Evolutionary conservation across 2,888 invertebrate genomes (phyloP), one percentile per base, ranked within the genome.

Genomic region (Scaeva pyrastri): DNA sequence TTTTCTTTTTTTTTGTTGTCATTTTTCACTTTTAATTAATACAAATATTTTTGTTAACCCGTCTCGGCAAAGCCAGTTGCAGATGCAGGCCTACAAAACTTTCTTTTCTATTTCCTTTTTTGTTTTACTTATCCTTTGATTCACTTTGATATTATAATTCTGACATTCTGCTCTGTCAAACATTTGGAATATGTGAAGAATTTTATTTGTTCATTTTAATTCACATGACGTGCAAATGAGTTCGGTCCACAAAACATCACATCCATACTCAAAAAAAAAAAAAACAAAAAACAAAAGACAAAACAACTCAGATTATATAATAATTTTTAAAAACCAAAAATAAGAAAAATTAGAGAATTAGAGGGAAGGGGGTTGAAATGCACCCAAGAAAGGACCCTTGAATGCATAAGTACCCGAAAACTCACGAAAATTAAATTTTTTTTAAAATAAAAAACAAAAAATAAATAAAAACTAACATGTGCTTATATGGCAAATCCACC

Each of bases 361-460:
- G 72, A 12, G 5, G 11, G 7, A 52, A 41, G 23, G 45, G 45
- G 60, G 39, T 23, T n/a, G 56, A 60, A 41, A 56, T 76, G 71
- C 45, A 70, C 75, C 7, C 31, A 62, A 39, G 31, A 68, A 76
- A 73, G 60, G 19, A 75, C 80, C 55, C 72, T 80, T 41, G 36
- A 85, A 60, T 71, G 68, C 62, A 81, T 73, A 68, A 52, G 68
- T 41, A 68, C 66, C 66, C 80, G 48, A 75, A 84, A 79, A 71
- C 39, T 71, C 62, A 26, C 14, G 41, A 75, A 75, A 71, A 79
- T 8, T 31, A 31, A 48, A 78, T 16, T 31, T 62, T 16, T 41
- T 64, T 60, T 8, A 43, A 43, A 19, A 62, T 26, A 36, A 50
- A 71, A 48, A 71, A 68, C 19, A 64, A 43, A 43, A 19, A 62